Conservation (phyloP, 1,140 invertebrate species). For the Pseudoatta argentina region DNA sequence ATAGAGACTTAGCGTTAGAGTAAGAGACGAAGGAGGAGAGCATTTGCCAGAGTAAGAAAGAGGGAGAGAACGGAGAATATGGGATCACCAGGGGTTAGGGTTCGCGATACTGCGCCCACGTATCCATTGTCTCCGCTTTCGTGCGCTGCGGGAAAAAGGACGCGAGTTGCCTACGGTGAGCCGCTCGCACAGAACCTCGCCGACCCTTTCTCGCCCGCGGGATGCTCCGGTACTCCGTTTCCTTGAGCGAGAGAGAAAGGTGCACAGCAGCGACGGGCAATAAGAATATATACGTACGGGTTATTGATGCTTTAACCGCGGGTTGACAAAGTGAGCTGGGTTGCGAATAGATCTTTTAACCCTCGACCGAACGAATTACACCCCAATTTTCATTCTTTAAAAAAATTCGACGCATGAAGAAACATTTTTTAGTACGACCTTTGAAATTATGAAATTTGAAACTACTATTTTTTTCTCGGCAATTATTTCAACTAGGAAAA, state of each 20-base stretch:
- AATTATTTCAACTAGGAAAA: background rate
- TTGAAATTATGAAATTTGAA: background rate
- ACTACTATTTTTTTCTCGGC: background rate
- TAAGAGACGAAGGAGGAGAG: constrained; percentile 47
- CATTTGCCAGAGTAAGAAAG: constrained; percentile 31
- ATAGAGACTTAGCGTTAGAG: constrained; percentile 44
- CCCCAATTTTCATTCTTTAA: background rate
- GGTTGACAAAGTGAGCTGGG: constrained; percentile 46
- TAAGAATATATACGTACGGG: background rate
- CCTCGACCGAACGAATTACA: background rate
- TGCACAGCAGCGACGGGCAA: constrained; percentile 23
- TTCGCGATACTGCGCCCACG: constrained; percentile 82
- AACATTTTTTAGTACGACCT: too few relatives aligned
- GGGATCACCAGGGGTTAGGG: constrained; percentile 81
- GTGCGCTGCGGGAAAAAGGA: constrained; percentile 76
- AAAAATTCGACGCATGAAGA: background rate
- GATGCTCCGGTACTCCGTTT: constrained; percentile 73
- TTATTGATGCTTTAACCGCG: constrained; percentile 27
- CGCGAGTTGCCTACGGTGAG: constrained; percentile 74
- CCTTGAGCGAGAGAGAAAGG: constrained; percentile 70
- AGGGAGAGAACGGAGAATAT: constrained; percentile 79
- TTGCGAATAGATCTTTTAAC: constrained; percentile 34
- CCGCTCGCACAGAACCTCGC: constrained; percentile 47
- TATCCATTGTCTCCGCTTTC: constrained; percentile 81
- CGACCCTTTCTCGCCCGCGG: constrained; percentile 66